Percentiles rank a stretch among this genome's conserved stretches.
Evolutionary conservation across 1,140 invertebrate species (phyloP).

Genomic region (Choristoneura fumiferana): DNA sequence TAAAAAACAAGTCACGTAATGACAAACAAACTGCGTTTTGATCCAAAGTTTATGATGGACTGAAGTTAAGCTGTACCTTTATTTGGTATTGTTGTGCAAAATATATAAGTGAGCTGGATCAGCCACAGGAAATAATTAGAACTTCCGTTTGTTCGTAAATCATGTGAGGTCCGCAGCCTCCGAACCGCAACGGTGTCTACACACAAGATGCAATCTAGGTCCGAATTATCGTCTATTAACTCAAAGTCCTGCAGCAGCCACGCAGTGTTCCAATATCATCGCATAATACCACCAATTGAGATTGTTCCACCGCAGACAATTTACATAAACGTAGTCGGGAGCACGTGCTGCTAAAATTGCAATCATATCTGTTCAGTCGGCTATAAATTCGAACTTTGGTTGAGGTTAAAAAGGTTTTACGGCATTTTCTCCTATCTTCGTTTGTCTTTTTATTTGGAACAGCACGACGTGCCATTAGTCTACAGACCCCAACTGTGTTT

Average conservation of each 20-base stretch:
- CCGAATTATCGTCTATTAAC: conserved; percentile 31
- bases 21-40: too few relatives aligned
- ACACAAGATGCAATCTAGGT: conserved; percentile 30
- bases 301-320: conserved; percentile 36
- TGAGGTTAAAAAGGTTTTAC: too few relatives aligned
- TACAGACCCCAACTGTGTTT: too few relatives aligned
- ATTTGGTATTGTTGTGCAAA: too few relatives aligned
- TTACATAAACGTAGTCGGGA: conserved; percentile 46
- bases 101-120: not conserved
- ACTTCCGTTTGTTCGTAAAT: conserved; percentile 7
- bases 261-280: conserved; percentile 40
- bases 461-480: too few relatives aligned
- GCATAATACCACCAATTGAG: conserved; percentile 42
- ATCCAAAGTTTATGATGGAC: too few relatives aligned
- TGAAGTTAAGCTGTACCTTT: too few relatives aligned
- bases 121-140: conserved; percentile 10
- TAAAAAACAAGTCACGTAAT: too few relatives aligned
- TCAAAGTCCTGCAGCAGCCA: conserved; percentile 20
- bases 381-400: conserved; percentile 11
- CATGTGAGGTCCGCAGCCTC: not conserved
- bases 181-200: conserved; percentile 15
- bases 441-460: too few relatives aligned
- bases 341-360: conserved; percentile 37
- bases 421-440: too few relatives aligned
- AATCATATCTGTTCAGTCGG: conserved; percentile 29